Percentiles rank a stretch among this genome's conserved stretches.
phyloP scores from a whole-genome alignment of 2,888 invertebrate species.

The Watsonalla cultraria region DNA sequence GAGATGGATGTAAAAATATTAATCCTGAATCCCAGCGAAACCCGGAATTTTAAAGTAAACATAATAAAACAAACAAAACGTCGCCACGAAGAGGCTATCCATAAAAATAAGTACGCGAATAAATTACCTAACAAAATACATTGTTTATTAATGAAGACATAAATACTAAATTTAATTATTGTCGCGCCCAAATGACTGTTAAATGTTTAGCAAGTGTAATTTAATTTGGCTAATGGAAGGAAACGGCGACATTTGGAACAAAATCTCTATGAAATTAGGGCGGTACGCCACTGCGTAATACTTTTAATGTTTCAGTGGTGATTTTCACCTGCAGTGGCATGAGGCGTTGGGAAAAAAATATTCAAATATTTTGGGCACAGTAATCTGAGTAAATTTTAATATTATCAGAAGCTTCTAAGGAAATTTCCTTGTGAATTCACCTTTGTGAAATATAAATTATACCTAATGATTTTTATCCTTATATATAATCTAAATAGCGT shows the following conservation, averaged over 20 bases:
- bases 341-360: too few species aligned
- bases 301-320: neutral
- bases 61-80: neutral
- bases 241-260: conserved; percentile 7
- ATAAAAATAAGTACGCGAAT: neutral
- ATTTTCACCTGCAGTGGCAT: neutral
- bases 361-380: neutral
- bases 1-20: too few species aligned
- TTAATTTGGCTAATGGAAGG: conserved; percentile 58
- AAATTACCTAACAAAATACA: neutral
- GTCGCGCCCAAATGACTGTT: conserved; percentile 25
- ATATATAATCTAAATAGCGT: too few species aligned
- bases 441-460: too few species aligned
- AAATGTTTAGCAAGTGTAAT: conserved; percentile 39
- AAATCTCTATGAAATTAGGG: neutral
- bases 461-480: too few species aligned
- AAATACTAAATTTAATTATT: conserved; percentile 28
- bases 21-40: too few species aligned
- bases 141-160: conserved; percentile 17
- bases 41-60: neutral
- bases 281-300: neutral
- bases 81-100: neutral
- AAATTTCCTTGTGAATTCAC: too few species aligned
- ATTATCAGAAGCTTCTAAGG: too few species aligned
- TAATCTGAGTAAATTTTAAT: neutral